Conservation (phyloP, 2,888 invertebrate species). For the Trissolcus japonicus region DNA sequence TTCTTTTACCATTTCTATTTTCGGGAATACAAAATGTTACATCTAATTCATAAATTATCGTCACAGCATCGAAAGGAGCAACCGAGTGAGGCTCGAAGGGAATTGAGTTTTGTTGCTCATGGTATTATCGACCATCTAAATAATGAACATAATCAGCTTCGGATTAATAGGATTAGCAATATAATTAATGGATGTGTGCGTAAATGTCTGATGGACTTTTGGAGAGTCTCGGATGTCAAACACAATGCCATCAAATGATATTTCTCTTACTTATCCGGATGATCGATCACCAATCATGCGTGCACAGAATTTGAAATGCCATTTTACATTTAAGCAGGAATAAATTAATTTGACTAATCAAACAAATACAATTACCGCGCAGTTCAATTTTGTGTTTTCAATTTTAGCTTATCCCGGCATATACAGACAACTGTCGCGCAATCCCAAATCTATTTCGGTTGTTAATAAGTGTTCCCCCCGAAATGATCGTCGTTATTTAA, state of each 20-base stretch:
- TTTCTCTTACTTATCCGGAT: slow-evolving; percentile 35
- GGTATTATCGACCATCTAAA: slow-evolving; percentile 4
- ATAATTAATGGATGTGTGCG: slow-evolving; percentile 52
- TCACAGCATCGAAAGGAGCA: too few species aligned
- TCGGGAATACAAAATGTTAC: too few species aligned
- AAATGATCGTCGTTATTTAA: slow-evolving; percentile 50
- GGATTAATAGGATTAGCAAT: slow-evolving; percentile 43
- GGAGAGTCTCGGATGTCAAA: slow-evolving; percentile 45
- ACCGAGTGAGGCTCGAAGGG: too few species aligned
- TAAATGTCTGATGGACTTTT: slow-evolving; percentile 40
- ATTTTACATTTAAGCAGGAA: background rate
- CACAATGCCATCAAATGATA: slow-evolving; percentile 43
- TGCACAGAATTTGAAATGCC: background rate
- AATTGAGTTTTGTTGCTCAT: background rate
- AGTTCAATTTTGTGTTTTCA: background rate
- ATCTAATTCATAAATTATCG: too few species aligned
- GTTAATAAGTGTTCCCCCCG: slow-evolving; percentile 19
- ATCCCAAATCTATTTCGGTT: slow-evolving; percentile 40
- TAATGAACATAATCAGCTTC: slow-evolving; percentile 45
- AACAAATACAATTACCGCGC: background rate
- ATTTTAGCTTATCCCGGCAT: background rate
- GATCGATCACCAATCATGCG: slow-evolving; percentile 35
- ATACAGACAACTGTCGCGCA: background rate
- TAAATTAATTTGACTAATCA: too few species aligned
- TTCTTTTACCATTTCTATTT: too few species aligned